Conservation (phyloP, 2,113 vertebrate species). For the Poeciliopsis turrubarensis region DNA sequence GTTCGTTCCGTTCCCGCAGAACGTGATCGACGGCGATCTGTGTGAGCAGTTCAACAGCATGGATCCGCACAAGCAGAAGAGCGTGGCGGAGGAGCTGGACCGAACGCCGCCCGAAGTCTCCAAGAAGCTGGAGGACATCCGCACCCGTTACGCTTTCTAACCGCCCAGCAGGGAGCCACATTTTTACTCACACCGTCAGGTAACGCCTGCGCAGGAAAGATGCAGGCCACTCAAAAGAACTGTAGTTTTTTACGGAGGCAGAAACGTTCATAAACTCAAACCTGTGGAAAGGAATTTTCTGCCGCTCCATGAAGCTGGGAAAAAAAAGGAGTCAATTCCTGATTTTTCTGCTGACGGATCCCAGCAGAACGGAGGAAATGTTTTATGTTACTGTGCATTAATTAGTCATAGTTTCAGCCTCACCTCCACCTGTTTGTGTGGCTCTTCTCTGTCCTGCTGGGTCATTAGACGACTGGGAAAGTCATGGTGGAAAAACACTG, state of each 20-base stretch:
- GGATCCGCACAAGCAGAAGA: slow-evolving; percentile 98
- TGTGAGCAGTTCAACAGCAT: slow-evolving; percentile 99
- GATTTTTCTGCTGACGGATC: too few species aligned
- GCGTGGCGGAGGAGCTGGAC: slow-evolving; percentile 95
- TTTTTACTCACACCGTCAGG: neutral
- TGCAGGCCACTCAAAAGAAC: too few species aligned
- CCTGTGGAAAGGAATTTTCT: neutral
- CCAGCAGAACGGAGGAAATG: too few species aligned
- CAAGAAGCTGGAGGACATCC: slow-evolving; percentile 98
- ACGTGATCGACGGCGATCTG: slow-evolving; percentile 97
- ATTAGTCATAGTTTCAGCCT: neutral
- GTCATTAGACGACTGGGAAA: slow-evolving; percentile 34
- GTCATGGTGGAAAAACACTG: slow-evolving; percentile 52
- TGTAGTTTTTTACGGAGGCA: neutral
- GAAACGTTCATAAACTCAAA: neutral
- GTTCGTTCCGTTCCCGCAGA: slow-evolving; percentile 75
- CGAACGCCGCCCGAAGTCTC: slow-evolving; percentile 96
- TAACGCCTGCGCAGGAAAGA: neutral
- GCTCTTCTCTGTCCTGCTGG: slow-evolving; percentile 8
- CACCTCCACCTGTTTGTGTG: slow-evolving; percentile 10
- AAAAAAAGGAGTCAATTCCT: neutral
- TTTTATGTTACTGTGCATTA: too few species aligned
- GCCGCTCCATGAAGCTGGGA: neutral
- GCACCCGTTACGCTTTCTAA: slow-evolving; percentile 98
- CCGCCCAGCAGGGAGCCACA: neutral